Evolutionary conservation across 2,113 vertebrate species (phyloP).

Genomic region (Geococcyx californianus): DNA sequence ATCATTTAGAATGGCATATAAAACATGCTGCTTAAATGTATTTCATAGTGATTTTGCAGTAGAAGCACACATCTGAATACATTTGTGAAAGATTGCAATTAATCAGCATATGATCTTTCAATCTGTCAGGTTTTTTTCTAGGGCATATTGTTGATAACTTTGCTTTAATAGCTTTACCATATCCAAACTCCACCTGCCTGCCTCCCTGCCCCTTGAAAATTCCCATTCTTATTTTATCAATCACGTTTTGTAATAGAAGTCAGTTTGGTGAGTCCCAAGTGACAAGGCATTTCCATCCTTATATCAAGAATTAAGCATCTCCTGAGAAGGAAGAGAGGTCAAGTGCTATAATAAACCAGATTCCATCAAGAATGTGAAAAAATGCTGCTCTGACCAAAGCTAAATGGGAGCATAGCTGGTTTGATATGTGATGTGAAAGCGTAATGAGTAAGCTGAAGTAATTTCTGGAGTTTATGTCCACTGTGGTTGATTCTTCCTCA

Average conservation of each 20-base stretch:
- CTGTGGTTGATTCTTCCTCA: slow-evolving; percentile 15
- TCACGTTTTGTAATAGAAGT: slow-evolving; percentile 10
- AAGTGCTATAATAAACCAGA: slow-evolving; percentile 43
- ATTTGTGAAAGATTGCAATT: slow-evolving; percentile 37
- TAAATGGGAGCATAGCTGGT: slow-evolving; percentile 3
- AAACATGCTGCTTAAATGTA: slow-evolving; percentile 42
- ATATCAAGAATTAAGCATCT: slow-evolving; percentile 39
- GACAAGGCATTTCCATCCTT: slow-evolving; percentile 23
- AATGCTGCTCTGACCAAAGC: background rate
- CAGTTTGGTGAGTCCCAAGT: background rate
- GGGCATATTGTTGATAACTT: background rate
- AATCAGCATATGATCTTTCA: slow-evolving; percentile 28
- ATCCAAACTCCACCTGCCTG: background rate
- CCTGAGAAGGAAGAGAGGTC: slow-evolving; percentile 37
- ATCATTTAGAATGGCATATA: slow-evolving; percentile 40
- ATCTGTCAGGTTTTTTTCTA: background rate
- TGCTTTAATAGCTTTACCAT: slow-evolving; percentile 15
- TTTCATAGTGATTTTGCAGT: slow-evolving; percentile 41
- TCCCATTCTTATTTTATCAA: slow-evolving; percentile 49
- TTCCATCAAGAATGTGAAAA: slow-evolving; percentile 34
- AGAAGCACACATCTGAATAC: slow-evolving; percentile 10
- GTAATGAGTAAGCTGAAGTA: background rate
- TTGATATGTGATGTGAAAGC: slow-evolving; percentile 26
- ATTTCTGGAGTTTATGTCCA: slow-evolving; percentile 7
- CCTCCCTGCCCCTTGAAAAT: background rate